A percentile compares a stretch with the other conserved stretches of the same genome.
Conservation (phyloP, 2,113 vertebrate species). For the Neomonachus schauinslandi region DNA sequence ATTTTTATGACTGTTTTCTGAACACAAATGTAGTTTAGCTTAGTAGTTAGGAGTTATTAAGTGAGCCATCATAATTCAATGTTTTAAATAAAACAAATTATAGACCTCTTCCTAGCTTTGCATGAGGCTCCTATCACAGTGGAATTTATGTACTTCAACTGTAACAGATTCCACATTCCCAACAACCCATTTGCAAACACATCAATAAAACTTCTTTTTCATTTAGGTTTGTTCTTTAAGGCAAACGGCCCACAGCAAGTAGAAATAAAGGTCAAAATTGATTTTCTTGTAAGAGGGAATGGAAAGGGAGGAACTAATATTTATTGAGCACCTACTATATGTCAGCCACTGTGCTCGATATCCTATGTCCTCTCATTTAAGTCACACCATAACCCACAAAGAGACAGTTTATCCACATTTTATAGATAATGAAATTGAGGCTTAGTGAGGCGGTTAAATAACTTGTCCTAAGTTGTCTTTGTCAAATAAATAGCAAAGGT, state of each 20-base stretch:
- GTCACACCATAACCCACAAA: neutral
- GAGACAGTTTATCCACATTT: neutral
- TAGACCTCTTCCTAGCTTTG: conserved; percentile 30
- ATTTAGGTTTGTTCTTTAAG: conserved; percentile 34
- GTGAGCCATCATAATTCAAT: conserved; percentile 76
- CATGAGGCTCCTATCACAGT: conserved; percentile 59
- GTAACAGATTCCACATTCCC: conserved; percentile 26
- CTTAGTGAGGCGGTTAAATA: neutral
- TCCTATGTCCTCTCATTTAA: neutral
- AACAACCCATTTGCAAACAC: neutral
- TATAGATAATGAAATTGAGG: neutral
- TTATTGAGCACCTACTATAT: conserved; percentile 13
- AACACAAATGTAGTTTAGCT: conserved; percentile 63
- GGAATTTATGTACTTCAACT: conserved; percentile 50
- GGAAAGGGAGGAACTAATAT: conserved; percentile 20
- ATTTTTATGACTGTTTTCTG: conserved; percentile 72
- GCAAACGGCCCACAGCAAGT: conserved; percentile 11
- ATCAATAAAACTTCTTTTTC: conserved; percentile 33
- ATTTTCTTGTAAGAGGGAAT: conserved; percentile 34
- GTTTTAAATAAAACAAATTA: conserved; percentile 78
- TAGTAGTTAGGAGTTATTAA: conserved; percentile 79
- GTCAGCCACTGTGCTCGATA: neutral
- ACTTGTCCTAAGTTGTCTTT: neutral
- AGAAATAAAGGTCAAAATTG: conserved; percentile 39
- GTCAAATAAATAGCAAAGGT: neutral